These are phyloP conservation scores for Proterorhinus semilunaris DNA, from an alignment of 2,113 vertebrate species.

Conservation along the genomic window DNA sequence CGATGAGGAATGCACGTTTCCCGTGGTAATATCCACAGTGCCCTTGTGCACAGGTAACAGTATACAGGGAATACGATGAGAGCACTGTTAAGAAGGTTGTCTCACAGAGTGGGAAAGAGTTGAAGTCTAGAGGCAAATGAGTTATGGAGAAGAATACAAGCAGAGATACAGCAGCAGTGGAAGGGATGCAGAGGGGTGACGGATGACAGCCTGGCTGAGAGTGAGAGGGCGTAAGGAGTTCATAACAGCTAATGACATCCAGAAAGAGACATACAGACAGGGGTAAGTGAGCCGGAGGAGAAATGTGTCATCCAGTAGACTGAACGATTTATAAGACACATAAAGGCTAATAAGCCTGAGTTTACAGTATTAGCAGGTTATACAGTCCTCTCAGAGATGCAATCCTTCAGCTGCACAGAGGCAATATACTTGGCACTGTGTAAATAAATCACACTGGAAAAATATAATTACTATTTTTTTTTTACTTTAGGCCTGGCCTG, in stretches of 20 bases:
- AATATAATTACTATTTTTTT: no score
- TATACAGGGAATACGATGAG: background rate
- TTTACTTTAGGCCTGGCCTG: no score
- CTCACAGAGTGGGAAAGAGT: constrained; percentile 15
- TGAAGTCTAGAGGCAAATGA: constrained; percentile 31
- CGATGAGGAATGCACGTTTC: no score
- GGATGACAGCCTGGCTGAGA: constrained; percentile 25
- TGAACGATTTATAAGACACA: constrained; percentile 27
- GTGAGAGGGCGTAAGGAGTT: constrained; percentile 22
- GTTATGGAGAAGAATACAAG: constrained; percentile 22
- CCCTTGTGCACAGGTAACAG: background rate
- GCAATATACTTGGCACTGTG: background rate
- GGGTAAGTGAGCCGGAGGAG: background rate
- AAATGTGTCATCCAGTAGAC: constrained; percentile 40
- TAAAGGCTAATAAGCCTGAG: background rate
- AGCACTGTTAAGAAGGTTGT: background rate
- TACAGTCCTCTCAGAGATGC: background rate
- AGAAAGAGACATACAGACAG: constrained; percentile 12
- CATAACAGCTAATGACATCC: constrained; percentile 27
- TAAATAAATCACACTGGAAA: background rate
- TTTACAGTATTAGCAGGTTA: constrained; percentile 16
- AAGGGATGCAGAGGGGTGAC: constrained; percentile 15
- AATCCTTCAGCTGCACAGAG: background rate
- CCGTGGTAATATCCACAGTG: background rate
- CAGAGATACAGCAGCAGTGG: constrained; percentile 9